Evolutionary conservation across 2,797 vertebrate genomes (phyloP).

Genomic region (Emys orbicularis): DNA sequence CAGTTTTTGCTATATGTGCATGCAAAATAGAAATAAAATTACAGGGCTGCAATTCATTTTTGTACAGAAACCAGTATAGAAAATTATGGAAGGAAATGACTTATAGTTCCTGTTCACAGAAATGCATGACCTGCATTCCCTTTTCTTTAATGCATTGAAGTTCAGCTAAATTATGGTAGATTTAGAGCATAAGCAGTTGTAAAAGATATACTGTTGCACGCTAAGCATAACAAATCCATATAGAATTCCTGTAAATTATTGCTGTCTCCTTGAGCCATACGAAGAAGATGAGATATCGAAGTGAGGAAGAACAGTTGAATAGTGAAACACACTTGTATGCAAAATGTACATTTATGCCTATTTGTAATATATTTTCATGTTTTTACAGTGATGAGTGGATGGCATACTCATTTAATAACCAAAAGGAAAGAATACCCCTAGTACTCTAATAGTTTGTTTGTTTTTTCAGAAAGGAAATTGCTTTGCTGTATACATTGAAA

Average conservation of each 20-base stretch:
- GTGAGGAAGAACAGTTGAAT: not conserved
- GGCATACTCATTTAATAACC: not conserved
- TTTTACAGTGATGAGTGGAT: not conserved
- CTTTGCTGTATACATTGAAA: not conserved
- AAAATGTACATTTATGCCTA: not conserved
- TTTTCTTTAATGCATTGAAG: not conserved
- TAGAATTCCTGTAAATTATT: not conserved
- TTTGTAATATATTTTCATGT: not conserved
- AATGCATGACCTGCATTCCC: not conserved
- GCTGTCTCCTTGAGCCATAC: not conserved
- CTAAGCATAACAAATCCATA: not conserved
- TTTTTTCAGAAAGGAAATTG: not conserved
- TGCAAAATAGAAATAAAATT: slow-evolving; percentile 11
- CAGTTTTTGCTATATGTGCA: not conserved
- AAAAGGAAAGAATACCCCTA: not conserved
- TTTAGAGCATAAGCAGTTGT: not conserved
- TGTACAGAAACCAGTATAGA: not conserved
- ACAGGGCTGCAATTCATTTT: slow-evolving; percentile 2
- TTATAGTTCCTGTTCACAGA: not conserved
- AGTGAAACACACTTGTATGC: not conserved
- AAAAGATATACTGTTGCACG: not conserved
- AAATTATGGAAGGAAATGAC: not conserved
- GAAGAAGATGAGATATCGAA: not conserved
- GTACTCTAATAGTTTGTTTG: not conserved
- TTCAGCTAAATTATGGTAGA: slow-evolving; percentile 16